phyloP scores from a whole-genome alignment of 2,113 vertebrate genomes.

The Dascyllus trimaculatus region DNA sequence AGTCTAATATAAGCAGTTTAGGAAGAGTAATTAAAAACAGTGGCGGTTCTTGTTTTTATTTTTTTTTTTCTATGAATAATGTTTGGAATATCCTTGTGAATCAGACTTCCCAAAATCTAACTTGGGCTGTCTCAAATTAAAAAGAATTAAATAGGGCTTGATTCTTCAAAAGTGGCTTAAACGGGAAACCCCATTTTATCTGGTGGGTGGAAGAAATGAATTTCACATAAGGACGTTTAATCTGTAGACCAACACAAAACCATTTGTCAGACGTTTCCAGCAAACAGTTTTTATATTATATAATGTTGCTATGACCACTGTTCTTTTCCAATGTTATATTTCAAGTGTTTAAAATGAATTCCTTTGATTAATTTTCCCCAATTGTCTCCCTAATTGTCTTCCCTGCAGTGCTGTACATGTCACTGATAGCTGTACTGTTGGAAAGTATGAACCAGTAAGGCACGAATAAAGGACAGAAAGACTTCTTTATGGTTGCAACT shows the following conservation, averaged over 20 bases:
- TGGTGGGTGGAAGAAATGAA: not conserved
- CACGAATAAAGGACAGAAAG: no score
- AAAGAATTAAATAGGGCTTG: not conserved
- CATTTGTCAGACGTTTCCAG: not conserved
- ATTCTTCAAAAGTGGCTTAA: not conserved
- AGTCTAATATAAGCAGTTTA: constrained; percentile 23
- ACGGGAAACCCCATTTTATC: not conserved
- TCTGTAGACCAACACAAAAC: not conserved
- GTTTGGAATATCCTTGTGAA: constrained; percentile 20
- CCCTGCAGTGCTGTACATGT: no score
- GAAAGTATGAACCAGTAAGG: no score
- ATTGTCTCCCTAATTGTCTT: no score
- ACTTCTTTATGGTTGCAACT: no score
- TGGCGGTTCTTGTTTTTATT: constrained; percentile 16
- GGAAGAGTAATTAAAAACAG: constrained; percentile 25
- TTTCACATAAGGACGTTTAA: not conserved
- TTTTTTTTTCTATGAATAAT: constrained; percentile 8
- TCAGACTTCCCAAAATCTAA: constrained; percentile 29
- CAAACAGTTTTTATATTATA: not conserved
- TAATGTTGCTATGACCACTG: not conserved
- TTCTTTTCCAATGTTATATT: no score
- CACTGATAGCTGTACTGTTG: no score
- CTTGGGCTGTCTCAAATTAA: not conserved
- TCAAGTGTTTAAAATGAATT: no score
- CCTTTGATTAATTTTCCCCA: no score